These are phyloP conservation scores for Drosophila burlai DNA, from an alignment of 1,140 invertebrate genomes.

Conservation along the genomic window DNA sequence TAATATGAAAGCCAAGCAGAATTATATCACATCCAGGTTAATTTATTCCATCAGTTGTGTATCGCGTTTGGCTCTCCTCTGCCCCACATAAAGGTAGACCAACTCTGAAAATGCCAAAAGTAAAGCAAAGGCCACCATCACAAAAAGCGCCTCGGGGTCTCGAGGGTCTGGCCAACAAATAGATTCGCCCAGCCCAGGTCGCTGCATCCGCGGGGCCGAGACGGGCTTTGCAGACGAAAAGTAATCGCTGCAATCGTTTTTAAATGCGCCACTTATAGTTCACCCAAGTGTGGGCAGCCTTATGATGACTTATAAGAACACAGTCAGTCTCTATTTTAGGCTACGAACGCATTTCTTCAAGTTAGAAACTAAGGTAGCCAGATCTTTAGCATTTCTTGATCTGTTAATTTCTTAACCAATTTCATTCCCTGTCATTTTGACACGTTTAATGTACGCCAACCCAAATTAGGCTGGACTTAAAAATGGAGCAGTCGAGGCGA, in stretches of 20 bases:
- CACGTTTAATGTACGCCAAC: neutral
- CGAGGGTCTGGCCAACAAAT: slow-evolving; percentile 15
- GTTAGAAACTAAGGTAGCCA: neutral
- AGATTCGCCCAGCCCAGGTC: slow-evolving; percentile 25
- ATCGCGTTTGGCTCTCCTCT: neutral
- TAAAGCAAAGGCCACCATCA: slow-evolving; percentile 52
- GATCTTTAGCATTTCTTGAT: neutral
- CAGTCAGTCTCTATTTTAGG: slow-evolving; percentile 2
- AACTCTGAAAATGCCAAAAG: slow-evolving; percentile 58
- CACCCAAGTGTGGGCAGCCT: slow-evolving; percentile 12
- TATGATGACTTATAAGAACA: slow-evolving; percentile 14
- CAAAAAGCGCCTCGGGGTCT: slow-evolving; percentile 12
- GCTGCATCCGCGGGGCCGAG: neutral
- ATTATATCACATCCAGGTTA: neutral
- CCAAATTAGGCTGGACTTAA: slow-evolving; percentile 9
- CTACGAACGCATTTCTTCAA: neutral
- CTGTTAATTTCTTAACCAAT: neutral
- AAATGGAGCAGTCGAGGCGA: slow-evolving; percentile 12
- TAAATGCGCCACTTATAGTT: slow-evolving; percentile 21
- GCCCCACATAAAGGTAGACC: neutral
- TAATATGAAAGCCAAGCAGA: neutral
- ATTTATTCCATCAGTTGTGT: neutral
- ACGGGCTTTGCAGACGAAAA: slow-evolving; percentile 20
- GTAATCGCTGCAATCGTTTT: slow-evolving; percentile 42
- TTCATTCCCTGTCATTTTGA: neutral